Percentiles rank a stretch among this genome's conserved stretches.
Conservation (phyloP, 2,797 vertebrate species). For the Euthynnus affinis region DNA sequence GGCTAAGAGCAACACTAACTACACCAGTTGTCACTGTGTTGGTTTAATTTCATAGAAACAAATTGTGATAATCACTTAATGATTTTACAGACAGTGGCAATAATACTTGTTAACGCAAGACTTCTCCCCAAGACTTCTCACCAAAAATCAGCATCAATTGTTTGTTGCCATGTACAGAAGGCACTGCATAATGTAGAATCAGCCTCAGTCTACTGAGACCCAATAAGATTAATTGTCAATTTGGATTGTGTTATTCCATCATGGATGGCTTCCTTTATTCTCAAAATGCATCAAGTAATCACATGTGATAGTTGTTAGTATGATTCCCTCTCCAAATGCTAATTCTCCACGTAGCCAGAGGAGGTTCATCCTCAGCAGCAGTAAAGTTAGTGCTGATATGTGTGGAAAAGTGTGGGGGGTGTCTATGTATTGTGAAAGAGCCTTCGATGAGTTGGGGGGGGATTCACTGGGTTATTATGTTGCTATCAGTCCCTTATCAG, state of each 20-base stretch:
- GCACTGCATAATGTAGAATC: neutral
- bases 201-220: neutral
- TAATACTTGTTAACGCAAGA: neutral
- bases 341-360: neutral
- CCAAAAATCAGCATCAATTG: neutral
- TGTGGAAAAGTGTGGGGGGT: constrained; percentile 11
- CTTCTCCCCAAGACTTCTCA: neutral
- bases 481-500: constrained; percentile 39
- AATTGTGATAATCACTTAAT: too few relatives aligned
- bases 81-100: too few relatives aligned
- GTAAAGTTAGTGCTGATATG: neutral
- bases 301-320: neutral
- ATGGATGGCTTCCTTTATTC: constrained; percentile 4
- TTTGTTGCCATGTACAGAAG: neutral
- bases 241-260: constrained; percentile 2
- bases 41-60: too few relatives aligned
- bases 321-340: neutral
- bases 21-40: neutral
- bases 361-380: constrained; percentile 14
- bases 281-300: constrained; percentile 1
- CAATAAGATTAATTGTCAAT: constrained; percentile 29
- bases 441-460: neutral
- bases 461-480: constrained; percentile 24
- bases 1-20: too few relatives aligned
- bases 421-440: constrained; percentile 5